Conservation (phyloP, 1,140 invertebrate genomes). For the Camponotus floridanus region DNA sequence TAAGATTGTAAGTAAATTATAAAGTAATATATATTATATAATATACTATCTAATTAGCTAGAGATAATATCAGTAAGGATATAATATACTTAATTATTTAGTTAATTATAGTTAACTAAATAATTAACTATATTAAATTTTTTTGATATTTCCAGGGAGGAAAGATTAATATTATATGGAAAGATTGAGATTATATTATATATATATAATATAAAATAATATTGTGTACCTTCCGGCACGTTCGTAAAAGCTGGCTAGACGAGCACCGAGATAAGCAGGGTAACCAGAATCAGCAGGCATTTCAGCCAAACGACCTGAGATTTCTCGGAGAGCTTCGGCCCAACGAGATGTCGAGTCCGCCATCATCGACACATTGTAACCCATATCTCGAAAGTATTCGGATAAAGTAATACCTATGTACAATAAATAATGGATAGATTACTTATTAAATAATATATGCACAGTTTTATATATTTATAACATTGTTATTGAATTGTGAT, state of each 20-base stretch:
- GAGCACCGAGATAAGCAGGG: constrained; percentile 99
- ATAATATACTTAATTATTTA: too few relatives aligned
- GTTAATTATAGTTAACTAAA: too few relatives aligned
- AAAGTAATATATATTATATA: not conserved
- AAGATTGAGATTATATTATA: too few relatives aligned
- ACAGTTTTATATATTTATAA: not conserved
- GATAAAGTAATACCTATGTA: constrained; percentile 96
- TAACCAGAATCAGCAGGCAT: constrained; percentile 99
- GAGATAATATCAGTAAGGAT: too few relatives aligned
- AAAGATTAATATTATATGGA: not conserved
- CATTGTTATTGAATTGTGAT: not conserved
- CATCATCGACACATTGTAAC: constrained; percentile 99
- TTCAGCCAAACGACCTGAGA: constrained; percentile 99
- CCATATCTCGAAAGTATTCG: constrained; percentile 99
- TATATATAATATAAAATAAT: not conserved
- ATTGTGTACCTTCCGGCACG: constrained; percentile 92
- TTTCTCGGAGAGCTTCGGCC: constrained; percentile 99
- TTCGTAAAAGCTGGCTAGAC: constrained; percentile 99
- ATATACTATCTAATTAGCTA: too few relatives aligned
- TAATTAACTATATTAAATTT: not conserved
- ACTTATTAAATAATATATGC: constrained; percentile 11
- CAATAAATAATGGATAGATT: not conserved
- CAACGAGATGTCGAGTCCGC: constrained; percentile 99
- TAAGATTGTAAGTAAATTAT: not conserved
- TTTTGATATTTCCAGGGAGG: not conserved